phyloP scores from a whole-genome alignment of 2,888 invertebrate genomes.

The Belgica antarctica region DNA sequence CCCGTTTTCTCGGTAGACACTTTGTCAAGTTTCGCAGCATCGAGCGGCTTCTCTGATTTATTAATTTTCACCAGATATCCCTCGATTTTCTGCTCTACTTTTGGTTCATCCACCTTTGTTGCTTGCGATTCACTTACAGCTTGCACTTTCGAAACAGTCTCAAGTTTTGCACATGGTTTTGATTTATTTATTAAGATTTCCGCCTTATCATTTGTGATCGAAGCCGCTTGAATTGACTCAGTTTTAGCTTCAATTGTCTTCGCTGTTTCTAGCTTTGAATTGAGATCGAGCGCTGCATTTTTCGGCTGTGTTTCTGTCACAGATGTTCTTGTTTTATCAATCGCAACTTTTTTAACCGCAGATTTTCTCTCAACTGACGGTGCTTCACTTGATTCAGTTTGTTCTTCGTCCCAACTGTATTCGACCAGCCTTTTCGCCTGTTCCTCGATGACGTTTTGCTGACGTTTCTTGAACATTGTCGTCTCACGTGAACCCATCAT shows the following conservation, averaged over 20 bases:
- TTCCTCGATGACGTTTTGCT: slow-evolving; percentile 56
- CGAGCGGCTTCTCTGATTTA: neutral
- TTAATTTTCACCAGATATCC: slow-evolving; percentile 1
- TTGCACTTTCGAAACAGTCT: slow-evolving; percentile 6
- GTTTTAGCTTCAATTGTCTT: slow-evolving; percentile 15
- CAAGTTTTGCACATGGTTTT: neutral
- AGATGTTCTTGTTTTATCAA: slow-evolving; percentile 47
- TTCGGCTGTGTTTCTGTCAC: slow-evolving; percentile 43
- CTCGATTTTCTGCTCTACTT: slow-evolving; percentile 24
- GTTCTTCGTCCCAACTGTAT: slow-evolving; percentile 47
- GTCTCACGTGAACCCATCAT: slow-evolving; percentile 66
- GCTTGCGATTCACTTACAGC: too few relatives aligned
- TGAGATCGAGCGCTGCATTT: slow-evolving; percentile 40
- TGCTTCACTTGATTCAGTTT: slow-evolving; percentile 5
- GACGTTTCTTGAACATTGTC: slow-evolving; percentile 61
- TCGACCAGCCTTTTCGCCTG: slow-evolving; percentile 50
- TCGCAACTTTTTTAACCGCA: slow-evolving; percentile 46
- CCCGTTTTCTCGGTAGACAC: slow-evolving; percentile 33
- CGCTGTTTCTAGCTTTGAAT: slow-evolving; percentile 41
- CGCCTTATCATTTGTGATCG: neutral
- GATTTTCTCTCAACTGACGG: slow-evolving; percentile 8
- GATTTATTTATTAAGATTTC: neutral
- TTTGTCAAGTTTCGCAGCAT: neutral
- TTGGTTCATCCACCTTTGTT: slow-evolving; percentile 7
- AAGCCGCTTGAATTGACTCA: slow-evolving; percentile 14